Base-by-base conservation (phyloP, 2,113 vertebrate genomes). In the Ciconia boyciana region DNA sequence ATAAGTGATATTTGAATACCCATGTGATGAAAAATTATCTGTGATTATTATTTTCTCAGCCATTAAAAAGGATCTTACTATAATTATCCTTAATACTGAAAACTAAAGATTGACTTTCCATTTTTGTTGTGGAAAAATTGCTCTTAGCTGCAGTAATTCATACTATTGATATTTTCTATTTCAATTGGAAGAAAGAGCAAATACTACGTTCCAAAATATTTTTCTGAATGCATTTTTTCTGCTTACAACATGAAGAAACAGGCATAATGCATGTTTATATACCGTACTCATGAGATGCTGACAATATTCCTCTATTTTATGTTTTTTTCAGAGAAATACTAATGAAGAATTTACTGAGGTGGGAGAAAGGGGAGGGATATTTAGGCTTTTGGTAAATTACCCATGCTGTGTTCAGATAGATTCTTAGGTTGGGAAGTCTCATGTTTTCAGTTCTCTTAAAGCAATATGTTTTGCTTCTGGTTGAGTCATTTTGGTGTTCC, bases 21-120 rank as follows among this genome's bases (percentile, higher is more conserved):
- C 22, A 39, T 43, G 55, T 89, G 76, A 95, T 97, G 78, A 97
- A 93, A 87, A 97, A 87, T 83, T 72, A 60, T 87, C 83, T 83
- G 36, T 0, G 2, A 64, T 92, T 89, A 65, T 89, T 36, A 55
- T 92, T 97, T 96, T 95, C 58, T 78, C 71, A 79, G 52, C 44
- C 29, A 14, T 90, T 90, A 49, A 85, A 79, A 97, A 74, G 26
- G 85, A 62, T 66, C 77, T 91, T 79, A 44, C 52, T 96, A 19
- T 72, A 89, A 83, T 90, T 96, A 72, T 91, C 49, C 36, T 64
- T 83, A 71, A 48, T 88, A 81, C 46, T 91, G 71, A 88, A 92
- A 92, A 76, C 36, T 21, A 81, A 90, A 91, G 19, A 94, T 86
- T 78, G 74, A 44, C 29, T 93, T 95, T 43, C 55, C 29, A 24